Evolutionary conservation across 2,888 invertebrate genomes (phyloP), one percentile per base, ranked within the genome.

Genomic region (Athetis lepigone): DNA sequence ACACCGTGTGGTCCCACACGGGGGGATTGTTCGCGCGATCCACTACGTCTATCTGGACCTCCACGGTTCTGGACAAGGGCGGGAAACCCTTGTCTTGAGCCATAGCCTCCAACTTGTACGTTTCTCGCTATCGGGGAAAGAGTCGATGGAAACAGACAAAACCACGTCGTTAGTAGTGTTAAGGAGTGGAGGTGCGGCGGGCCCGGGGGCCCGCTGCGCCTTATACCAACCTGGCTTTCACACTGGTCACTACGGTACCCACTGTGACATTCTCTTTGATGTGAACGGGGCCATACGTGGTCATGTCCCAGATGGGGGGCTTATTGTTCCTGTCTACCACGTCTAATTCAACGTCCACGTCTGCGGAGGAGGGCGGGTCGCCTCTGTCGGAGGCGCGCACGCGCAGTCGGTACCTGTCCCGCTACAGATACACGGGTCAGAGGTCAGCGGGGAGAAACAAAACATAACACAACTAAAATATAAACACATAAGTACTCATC

Each of bases 181-280:
- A 95, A 91, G 95, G 89, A 93, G 89, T 87, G 88, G 89, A 93
- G 92, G 91, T 80, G 92, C 91, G 92, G 91, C 94, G 90, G 92
- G 93, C 92, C 94, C 91, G 83, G 71, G 79, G 90, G 91, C 93
- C 93, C 93, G 93, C 94, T 91, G 92, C 92, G 91, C 92, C 93
- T 91, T 94, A 97, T 98, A 97, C 97, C 97, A 97, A 98, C 98
- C 98, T 98, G 96, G 98, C 98, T 97, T 98, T 98, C 96, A 98
- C 98, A 96, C 98, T 97, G 96, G 98, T 98, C 97, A 98, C 98
- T 97, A 98, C 98, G 96, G 98, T 98, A 97, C 98, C 98, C 97
- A 98, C 98, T 97, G 98, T 98, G 97, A 98, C 98, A 98, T 98
- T 98, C 97, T 99, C 98, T 97, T 97, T 98, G 97, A 98, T 98